Evolutionary conservation across 1,140 invertebrate species (phyloP), one percentile per base, ranked within the genome.

Genomic region (Drosophila virilis): DNA sequence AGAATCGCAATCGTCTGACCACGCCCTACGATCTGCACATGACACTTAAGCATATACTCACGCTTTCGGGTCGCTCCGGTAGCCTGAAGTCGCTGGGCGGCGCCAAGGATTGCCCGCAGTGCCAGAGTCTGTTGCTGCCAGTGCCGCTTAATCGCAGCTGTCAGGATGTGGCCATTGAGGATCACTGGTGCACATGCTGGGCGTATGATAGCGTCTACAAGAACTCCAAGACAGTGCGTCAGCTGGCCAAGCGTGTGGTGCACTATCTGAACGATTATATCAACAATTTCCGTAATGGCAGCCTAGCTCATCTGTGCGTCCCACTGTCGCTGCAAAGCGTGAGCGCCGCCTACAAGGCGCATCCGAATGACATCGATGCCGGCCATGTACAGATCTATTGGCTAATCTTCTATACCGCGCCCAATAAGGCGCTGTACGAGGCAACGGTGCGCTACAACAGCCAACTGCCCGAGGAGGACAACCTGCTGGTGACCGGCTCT

Each of bases 21-120:
- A 97, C 97, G n/a, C 96, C 97, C 0, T 98, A 95, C 89, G 97
- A 98, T 91, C 91, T 98, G 0, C 95, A 98, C 82, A 94, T 96
- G 72, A 95, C 94, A 1, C 76, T 94, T 8, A 93, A 94, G 71
- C 86, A 94, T 60, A 83, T 93, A 22, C 78, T 93, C 0, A 46
- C 76, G 1, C 38, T 93, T 8, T 85, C 91, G 0, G 93, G 93
- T 5, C 90, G 92, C 93, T 89, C 92, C 3, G 66, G 84, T 17
- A 90, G 92, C 1, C 77, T 93, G 37, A 74, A 80, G 2, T 93
- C 93, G 9, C 10, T 85, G 48, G 75, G 74, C 1, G 65, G 54
- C 1, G 66, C 84, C 80, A 54, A 84, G 37, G 78, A 74, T n/a
- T 96, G 96, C 88, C 93, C 94, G 0, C 92, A 92, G 6, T 97